A percentile compares a stretch with the other conserved stretches of the same genome.
Evolutionary conservation across 2,113 vertebrate species (phyloP).

Genomic region (Pteropus alecto): DNA sequence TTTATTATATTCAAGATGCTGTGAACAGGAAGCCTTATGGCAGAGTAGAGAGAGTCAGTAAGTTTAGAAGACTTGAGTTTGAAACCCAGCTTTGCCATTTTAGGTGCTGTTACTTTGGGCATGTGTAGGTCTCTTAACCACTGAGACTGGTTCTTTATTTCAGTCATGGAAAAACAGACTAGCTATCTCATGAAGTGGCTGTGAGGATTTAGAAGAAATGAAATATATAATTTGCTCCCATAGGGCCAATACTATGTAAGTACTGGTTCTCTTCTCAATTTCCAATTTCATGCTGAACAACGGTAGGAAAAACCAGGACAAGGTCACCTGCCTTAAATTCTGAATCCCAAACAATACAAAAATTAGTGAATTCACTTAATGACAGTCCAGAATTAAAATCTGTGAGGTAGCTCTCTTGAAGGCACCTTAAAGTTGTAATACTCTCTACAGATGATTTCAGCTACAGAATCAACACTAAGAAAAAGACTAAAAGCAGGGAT

Average conservation of each 20-base stretch:
- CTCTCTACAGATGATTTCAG: neutral
- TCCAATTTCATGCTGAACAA: neutral
- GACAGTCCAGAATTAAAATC: neutral
- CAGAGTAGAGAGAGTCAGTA: neutral
- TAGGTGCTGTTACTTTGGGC: neutral
- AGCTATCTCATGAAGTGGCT: neutral
- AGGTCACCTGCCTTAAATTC: slow-evolving; percentile 15
- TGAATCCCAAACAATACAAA: neutral
- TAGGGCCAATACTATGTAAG: neutral
- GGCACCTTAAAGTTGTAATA: neutral
- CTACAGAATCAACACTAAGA: neutral
- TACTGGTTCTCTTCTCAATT: neutral
- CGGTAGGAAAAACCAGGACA: neutral
- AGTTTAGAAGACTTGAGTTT: neutral
- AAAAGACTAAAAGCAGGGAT: neutral
- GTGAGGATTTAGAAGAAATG: neutral
- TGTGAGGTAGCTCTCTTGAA: neutral
- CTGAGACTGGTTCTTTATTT: neutral
- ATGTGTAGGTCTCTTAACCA: slow-evolving; percentile 5
- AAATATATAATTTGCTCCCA: neutral
- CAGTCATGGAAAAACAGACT: neutral
- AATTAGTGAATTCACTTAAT: neutral
- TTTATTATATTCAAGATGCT: neutral
- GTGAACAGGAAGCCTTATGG: neutral
- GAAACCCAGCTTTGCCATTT: slow-evolving; percentile 4